Percentiles rank a stretch among this genome's conserved stretches.
Evolutionary conservation across 2,797 vertebrate genomes (phyloP).

Genomic region (Eulemur mongoz): DNA sequence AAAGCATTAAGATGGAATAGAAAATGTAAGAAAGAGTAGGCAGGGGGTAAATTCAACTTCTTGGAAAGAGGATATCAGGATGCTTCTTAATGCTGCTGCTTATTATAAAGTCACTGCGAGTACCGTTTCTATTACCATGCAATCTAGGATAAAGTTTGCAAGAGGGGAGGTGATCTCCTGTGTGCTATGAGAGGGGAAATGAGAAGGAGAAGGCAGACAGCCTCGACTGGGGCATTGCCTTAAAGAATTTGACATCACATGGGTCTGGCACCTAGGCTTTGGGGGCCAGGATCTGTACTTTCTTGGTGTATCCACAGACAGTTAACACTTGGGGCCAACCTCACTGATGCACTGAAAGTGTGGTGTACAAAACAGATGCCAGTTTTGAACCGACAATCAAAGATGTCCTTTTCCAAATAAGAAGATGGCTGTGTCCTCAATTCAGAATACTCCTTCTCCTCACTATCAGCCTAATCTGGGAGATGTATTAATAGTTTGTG

Average conservation of each 20-base stretch:
- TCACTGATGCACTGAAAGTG: background rate
- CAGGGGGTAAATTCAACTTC: background rate
- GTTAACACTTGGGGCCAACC: background rate
- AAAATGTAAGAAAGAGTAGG: background rate
- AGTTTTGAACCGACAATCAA: background rate
- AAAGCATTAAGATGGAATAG: background rate
- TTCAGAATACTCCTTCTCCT: background rate
- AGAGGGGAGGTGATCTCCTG: background rate
- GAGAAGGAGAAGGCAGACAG: background rate
- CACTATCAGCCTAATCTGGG: background rate
- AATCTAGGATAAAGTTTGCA: background rate
- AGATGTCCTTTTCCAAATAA: background rate
- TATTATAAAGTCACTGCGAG: background rate
- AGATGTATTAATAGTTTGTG: background rate
- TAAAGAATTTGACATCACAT: background rate
- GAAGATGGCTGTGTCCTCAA: background rate
- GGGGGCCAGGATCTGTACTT: background rate
- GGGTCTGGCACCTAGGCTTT: background rate
- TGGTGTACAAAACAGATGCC: background rate
- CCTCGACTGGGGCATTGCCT: rapidly evolving
- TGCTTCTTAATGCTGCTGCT: background rate
- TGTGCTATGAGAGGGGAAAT: too few species aligned
- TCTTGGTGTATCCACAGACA: background rate
- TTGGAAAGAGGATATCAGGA: background rate
- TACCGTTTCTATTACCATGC: background rate